Base-by-base conservation (phyloP, 2,797 vertebrate species). In the Spondyliosoma cantharus region DNA sequence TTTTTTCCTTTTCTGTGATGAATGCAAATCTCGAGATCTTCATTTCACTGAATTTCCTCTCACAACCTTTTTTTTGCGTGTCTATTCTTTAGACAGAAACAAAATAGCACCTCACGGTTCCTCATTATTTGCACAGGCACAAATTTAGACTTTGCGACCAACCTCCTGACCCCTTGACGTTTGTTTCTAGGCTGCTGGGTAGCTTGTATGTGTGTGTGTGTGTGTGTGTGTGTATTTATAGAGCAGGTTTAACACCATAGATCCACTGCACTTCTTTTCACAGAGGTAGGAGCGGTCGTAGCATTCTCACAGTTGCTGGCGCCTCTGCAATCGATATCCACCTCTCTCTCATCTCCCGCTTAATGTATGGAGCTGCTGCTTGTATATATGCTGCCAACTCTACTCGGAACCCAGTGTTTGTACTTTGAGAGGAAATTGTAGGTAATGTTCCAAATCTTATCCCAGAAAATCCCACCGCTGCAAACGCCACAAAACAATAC, bases 211-310 rank as follows among this genome's bases (percentile, higher is more conserved):
- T 62, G 61, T 64, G 49, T 82, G 75, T 91, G 27, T 82, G 75
- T 91, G 27, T 45, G 43, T 43, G 12, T 62, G 61, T 64, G 49
- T 82, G 75, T 91, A 89, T 93, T 91, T 89, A 75, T 88, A 87
- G 83, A 72, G 15, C 16, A 58, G 45, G 0, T 80, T 78, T 75
- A 57, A 71, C 62, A 29, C 59, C 58, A 24, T 48, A 80, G 64
- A 79, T 73, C 74, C 60, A 69, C 71, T 37, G 22, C 79, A 72
- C 27, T 52, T 68, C 54, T 73, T 78, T 80, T 78, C 29, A 70
- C 75, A 82, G 52, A 75, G 49, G 27, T 66, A 65, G 19, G n/a
- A 48, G 59, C 58, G 37, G 57, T 58, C 2, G 3, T 27, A 74
- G 43, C 5, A 5, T 69, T 88, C 53, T 71, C 43, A 59, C 8